Evolutionary conservation across 2,797 vertebrate species (phyloP).

Genomic region (Denticeps clupeoides): DNA sequence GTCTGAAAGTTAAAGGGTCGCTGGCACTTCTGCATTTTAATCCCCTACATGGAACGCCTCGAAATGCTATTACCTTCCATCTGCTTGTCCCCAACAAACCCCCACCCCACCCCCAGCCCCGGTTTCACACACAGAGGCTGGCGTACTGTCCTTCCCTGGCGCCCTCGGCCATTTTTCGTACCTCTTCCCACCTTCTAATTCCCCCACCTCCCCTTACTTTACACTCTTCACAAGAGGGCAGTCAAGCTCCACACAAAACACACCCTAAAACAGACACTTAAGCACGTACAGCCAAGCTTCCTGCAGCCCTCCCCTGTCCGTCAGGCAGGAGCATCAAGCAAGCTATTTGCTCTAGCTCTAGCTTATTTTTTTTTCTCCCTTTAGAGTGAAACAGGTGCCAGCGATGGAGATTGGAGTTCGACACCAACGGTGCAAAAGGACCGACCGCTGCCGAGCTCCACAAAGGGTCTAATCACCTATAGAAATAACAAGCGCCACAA

Average conservation of each 20-base stretch:
- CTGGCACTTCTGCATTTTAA: slow-evolving; percentile 37
- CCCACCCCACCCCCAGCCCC: slow-evolving; percentile 1
- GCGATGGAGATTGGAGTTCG: no score
- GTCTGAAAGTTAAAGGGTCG: slow-evolving; percentile 37
- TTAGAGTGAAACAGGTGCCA: no score
- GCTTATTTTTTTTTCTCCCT: no score
- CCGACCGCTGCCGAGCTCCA: no score
- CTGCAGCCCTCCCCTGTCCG: no score
- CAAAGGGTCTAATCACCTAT: no score
- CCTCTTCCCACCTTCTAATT: background rate
- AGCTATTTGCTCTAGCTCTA: no score
- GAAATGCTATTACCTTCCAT: slow-evolving; percentile 47
- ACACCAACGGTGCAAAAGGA: background rate
- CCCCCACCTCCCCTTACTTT: background rate
- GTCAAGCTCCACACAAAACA: slow-evolving; percentile 39
- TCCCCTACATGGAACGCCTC: slow-evolving; percentile 42
- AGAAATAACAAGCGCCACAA: no score
- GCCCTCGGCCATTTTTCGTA: background rate
- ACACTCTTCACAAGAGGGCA: slow-evolving; percentile 44
- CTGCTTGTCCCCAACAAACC: slow-evolving; percentile 28
- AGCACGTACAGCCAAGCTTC: no score
- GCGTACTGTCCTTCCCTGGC: background rate
- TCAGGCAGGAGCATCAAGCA: no score
- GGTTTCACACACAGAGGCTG: background rate
- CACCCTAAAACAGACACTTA: no score